These are phyloP conservation scores for Acheta domesticus DNA, from an alignment of 2,888 invertebrate species.

Conservation along the genomic window DNA sequence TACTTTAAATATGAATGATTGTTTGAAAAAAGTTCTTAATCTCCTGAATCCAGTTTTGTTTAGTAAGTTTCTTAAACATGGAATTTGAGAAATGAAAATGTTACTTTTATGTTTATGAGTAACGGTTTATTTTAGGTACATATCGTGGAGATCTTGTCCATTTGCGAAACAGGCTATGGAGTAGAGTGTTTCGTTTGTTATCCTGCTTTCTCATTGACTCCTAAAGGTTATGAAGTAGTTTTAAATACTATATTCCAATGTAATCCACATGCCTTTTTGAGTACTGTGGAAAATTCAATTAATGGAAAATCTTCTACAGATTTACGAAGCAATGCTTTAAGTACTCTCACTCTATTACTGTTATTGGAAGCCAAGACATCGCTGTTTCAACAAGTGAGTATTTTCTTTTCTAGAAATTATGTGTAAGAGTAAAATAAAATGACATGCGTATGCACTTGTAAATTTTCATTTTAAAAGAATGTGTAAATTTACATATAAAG, in stretches of 20 bases:
- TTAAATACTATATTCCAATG: conserved; percentile 42
- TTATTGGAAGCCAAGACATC: conserved; percentile 42
- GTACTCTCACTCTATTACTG: conserved; percentile 44
- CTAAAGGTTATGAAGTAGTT: conserved; percentile 39
- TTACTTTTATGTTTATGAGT: conserved; percentile 18
- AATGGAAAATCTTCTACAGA: conserved; percentile 40
- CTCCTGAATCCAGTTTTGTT: conserved; percentile 49
- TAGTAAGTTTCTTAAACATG: conserved; percentile 45
- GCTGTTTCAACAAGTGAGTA: conserved; percentile 2
- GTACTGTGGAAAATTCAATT: conserved; percentile 42
- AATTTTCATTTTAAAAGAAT: no score
- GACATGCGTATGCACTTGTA: no score
- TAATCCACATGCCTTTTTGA: conserved; percentile 40
- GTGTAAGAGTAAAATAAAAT: no score
- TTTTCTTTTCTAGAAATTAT: not conserved
- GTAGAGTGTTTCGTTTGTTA: conserved; percentile 51
- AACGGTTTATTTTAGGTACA: conserved; percentile 24
- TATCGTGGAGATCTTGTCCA: conserved; percentile 33
- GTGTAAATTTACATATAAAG: no score
- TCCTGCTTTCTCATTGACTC: conserved; percentile 44
- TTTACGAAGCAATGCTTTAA: conserved; percentile 44
- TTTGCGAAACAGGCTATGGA: conserved; percentile 52
- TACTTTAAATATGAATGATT: conserved; percentile 51
- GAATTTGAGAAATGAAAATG: not conserved
- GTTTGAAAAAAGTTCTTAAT: conserved; percentile 48